These are phyloP conservation scores for Athalia rosae DNA, from an alignment of 2,888 invertebrate species.

Conservation along the genomic window DNA sequence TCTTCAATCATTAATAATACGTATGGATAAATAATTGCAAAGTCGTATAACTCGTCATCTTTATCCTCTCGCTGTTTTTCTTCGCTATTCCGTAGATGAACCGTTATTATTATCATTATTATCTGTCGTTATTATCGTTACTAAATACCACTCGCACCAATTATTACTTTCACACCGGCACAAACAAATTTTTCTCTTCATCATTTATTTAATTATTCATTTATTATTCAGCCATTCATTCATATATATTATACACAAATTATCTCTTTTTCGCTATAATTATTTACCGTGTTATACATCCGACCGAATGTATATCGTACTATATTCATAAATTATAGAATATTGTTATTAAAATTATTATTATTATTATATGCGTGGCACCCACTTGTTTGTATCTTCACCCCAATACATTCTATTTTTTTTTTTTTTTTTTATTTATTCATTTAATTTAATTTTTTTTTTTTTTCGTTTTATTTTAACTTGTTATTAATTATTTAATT, in stretches of 20 bases:
- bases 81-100: too few relatives aligned
- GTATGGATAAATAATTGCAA: too few relatives aligned
- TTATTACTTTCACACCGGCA: too few relatives aligned
- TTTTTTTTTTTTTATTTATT: conserved; percentile 10
- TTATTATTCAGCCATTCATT: not conserved
- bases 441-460: conserved; percentile 42
- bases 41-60: too few relatives aligned
- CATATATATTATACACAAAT: conserved; percentile 5
- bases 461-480: conserved; percentile 30
- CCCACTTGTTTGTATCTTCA: conserved; percentile 1
- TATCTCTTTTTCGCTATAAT: not conserved
- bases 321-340: conserved; percentile 1
- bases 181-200: too few relatives aligned
- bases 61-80: too few relatives aligned
- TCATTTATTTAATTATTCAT: too few relatives aligned
- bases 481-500: too few relatives aligned
- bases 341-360: not conserved
- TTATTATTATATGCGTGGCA: conserved; percentile 13
- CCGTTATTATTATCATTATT: too few relatives aligned
- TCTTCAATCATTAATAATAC: too few relatives aligned
- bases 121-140: too few relatives aligned
- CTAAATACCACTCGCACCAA: too few relatives aligned
- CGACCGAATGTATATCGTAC: not conserved
- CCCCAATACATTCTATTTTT: not conserved
- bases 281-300: not conserved